Percentiles rank a stretch among this genome's conserved stretches.
These are phyloP conservation scores for Burhinus bistriatus DNA, from an alignment of 2,113 vertebrate genomes.

Conservation along the genomic window DNA sequence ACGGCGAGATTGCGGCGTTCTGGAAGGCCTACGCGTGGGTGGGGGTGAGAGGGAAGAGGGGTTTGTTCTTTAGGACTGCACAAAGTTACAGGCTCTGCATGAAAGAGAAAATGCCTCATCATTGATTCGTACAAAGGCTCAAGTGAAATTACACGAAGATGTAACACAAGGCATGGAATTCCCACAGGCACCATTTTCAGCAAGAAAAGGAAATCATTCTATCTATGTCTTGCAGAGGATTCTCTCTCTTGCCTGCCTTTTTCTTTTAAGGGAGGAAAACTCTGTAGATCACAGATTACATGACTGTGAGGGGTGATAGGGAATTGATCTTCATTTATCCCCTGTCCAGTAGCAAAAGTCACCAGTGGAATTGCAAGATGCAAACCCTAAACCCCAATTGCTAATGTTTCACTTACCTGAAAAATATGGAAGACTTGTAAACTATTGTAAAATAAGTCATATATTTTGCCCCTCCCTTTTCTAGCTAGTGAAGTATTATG, in stretches of 20 bases:
- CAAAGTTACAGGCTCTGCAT: not conserved
- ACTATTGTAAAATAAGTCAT: not conserved
- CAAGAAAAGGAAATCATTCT: constrained; percentile 18
- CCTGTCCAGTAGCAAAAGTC: not conserved
- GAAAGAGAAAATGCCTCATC: not conserved
- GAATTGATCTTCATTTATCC: constrained; percentile 34
- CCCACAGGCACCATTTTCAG: constrained; percentile 21
- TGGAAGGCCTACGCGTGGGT: fast-evolving
- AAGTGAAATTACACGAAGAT: not conserved
- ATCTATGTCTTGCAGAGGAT: not conserved
- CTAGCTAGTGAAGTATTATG: not conserved
- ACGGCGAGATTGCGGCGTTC: fast-evolving
- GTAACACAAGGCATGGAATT: not conserved
- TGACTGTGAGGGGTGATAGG: not conserved
- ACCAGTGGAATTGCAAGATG: not conserved
- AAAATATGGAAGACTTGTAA: not conserved
- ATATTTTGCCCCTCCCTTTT: not conserved
- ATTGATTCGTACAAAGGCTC: not conserved
- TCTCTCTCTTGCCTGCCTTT: not conserved
- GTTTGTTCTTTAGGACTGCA: not conserved
- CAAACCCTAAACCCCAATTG: not conserved
- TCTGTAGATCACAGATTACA: not conserved
- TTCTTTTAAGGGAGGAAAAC: not conserved
- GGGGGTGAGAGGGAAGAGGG: not conserved
- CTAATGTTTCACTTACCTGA: not conserved